Evolutionary conservation across 2,113 vertebrate species (phyloP).

Genomic region (human (Homo sapiens)): GRCh38 chr11:39833501-39834000

Average conservation of each 20-base stretch:
- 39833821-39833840: neutral
- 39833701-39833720: neutral
- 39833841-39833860: neutral
- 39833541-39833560: neutral
- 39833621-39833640: neutral
- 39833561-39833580: neutral
- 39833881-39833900: neutral
- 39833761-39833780: neutral
- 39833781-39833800: neutral
- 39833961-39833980: neutral
- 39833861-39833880: neutral
- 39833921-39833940: neutral
- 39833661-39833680: neutral
- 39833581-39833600: neutral
- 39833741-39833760: neutral
- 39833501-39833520: neutral
- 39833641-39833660: neutral
- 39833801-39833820: neutral
- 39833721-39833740: neutral
- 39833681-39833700: neutral
- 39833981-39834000: neutral
- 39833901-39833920: neutral
- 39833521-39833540: neutral
- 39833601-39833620: neutral
- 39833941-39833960: neutral